phyloP scores from a whole-genome alignment of 1,140 invertebrate species.

The Samia ricini region DNA sequence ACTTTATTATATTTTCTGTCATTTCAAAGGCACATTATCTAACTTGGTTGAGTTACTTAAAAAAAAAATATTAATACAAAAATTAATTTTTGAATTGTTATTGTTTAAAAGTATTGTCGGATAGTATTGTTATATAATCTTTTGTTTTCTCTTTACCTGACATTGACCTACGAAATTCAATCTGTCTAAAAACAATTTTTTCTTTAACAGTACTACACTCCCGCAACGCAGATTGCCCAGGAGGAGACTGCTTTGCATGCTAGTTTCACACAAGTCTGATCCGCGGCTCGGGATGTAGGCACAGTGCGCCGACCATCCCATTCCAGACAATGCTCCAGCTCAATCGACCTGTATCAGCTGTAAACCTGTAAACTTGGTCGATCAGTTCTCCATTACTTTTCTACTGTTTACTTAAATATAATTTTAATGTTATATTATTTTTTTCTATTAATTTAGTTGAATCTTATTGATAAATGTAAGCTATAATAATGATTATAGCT shows the following conservation, averaged over 20 bases:
- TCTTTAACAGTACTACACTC: constrained; percentile 86
- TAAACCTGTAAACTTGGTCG: constrained; percentile 34
- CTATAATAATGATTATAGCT: no score
- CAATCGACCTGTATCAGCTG: constrained; percentile 69
- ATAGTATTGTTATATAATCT: no score
- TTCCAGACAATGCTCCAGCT: constrained; percentile 48
- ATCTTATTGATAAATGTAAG: no score
- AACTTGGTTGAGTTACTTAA: no score
- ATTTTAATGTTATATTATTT: background rate
- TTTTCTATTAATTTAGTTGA: no score
- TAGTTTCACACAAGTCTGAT: constrained; percentile 88
- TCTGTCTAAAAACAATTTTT: background rate
- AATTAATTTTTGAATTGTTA: no score
- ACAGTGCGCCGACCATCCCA: constrained; percentile 52
- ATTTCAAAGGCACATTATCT: no score
- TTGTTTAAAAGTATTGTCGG: no score
- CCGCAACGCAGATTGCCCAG: constrained; percentile 83
- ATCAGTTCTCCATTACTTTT: background rate
- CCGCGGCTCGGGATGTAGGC: constrained; percentile 54
- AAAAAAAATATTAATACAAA: no score
- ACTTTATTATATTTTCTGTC: no score
- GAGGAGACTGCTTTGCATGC: constrained; percentile 86
- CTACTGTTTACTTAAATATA: background rate
- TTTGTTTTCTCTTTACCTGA: no score
- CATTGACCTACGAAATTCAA: no score